Base-by-base conservation (phyloP, 2,113 vertebrate species). In the Ceratotherium simum region DNA sequence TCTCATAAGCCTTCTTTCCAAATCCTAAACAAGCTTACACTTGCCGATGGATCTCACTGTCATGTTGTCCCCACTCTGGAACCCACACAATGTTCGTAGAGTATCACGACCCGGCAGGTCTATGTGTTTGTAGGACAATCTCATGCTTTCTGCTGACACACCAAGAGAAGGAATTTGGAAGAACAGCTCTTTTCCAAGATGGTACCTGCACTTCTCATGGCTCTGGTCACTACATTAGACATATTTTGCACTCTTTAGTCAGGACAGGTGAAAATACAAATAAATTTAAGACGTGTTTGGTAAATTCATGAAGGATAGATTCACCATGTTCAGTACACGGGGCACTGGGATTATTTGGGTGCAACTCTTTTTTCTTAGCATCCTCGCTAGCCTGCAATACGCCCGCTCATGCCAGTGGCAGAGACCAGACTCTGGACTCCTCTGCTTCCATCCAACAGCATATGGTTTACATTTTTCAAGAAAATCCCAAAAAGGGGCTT, bases 291-390 rank as follows among this genome's bases (percentile, higher is more conserved):
- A 8, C 1, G 0, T 5, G 1, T 7, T 48, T 25, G n/a, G 23
- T 8, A 25, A 25, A 29, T 3, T 64, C 56, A 0, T 2, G 29
- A 48, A 54, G 23, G 69, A 10, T 1, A 2, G 56, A 2, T 3
- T 25, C 1, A 1, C 64, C 23, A 0, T 3, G 6, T 33, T 31
- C 39, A 39, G 5, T 3, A 1, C 21, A 2, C 0, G 0, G 8
- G 54, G 25, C 14, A 3, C 79, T 1, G n/a, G 25, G 36, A 4
- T 4, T 6, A 2, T 7, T 9, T 0, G 29, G 27, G 62, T 16
- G 11, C 3, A 39, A 0, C 1, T 14, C 7, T n/a, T 23, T 8
- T 16, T 21, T 14, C 56, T 46, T 20, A 17, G 20, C 17, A 0
- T 29, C 6, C 5, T 11, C 27, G 31, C 18, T 46, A 18, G 25